Percentiles rank a stretch among this genome's conserved stretches.
phyloP scores from a whole-genome alignment of 2,888 invertebrate genomes.

The Chloromyia formosa region DNA sequence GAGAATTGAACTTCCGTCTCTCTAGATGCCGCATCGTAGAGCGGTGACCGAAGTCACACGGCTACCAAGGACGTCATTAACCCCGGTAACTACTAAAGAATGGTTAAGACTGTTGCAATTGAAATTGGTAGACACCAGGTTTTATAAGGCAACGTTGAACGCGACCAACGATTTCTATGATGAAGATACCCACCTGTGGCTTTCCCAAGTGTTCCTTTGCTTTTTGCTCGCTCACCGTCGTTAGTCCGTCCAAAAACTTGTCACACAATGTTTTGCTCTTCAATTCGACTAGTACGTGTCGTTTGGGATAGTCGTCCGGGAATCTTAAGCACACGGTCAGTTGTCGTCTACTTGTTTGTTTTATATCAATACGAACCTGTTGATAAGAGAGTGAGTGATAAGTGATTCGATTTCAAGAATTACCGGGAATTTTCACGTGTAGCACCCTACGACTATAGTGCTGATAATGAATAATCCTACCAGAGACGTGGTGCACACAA shows the following conservation, averaged over 20 bases:
- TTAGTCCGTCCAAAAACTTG: slow-evolving; percentile 70
- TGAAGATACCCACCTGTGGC: slow-evolving; percentile 67
- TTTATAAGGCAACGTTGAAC: too few relatives aligned
- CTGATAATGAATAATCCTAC: slow-evolving; percentile 64
- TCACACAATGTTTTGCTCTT: slow-evolving; percentile 75
- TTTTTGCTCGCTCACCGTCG: slow-evolving; percentile 71
- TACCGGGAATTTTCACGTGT: too few relatives aligned
- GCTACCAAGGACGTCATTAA: too few relatives aligned
- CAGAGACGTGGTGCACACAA: slow-evolving; percentile 72
- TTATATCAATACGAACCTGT: slow-evolving; percentile 70
- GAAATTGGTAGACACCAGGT: too few relatives aligned
- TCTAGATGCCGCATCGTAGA: too few relatives aligned
- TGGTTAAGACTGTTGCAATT: too few relatives aligned
- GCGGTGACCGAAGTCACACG: too few relatives aligned
- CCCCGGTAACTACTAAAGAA: too few relatives aligned
- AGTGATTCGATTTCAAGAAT: background rate
- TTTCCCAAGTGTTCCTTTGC: slow-evolving; percentile 69
- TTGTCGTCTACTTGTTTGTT: slow-evolving; percentile 70
- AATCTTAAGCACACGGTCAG: slow-evolving; percentile 74
- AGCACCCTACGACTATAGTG: background rate
- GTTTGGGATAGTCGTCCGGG: slow-evolving; percentile 70
- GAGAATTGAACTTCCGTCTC: too few relatives aligned
- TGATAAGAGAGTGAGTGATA: background rate
- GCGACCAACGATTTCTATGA: too few relatives aligned
- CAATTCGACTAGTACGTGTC: slow-evolving; percentile 71